These are phyloP conservation scores for Cepaea nemoralis DNA, from an alignment of 1,140 invertebrate genomes.

Conservation along the genomic window DNA sequence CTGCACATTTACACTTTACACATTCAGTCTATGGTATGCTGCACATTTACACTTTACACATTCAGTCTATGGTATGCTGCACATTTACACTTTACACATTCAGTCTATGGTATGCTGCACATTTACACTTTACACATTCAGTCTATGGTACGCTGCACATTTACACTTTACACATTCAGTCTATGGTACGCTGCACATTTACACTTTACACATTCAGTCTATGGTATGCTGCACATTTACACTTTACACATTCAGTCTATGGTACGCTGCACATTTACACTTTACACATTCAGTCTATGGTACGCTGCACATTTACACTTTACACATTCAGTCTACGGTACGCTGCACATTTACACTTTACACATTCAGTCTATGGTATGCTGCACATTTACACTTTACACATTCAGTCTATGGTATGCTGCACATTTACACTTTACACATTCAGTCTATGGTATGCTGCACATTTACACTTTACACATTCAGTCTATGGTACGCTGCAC, in stretches of 20 bases:
- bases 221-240: too few relatives aligned
- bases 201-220: conserved; percentile 27
- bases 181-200: too few relatives aligned
- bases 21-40: not conserved
- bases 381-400: too few relatives aligned
- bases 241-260: conserved; percentile 30
- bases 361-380: conserved; percentile 33
- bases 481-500: conserved; percentile 34
- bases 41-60: not conserved
- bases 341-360: too few relatives aligned
- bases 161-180: conserved; percentile 27
- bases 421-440: too few relatives aligned
- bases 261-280: too few relatives aligned
- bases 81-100: not conserved
- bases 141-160: conserved; percentile 35
- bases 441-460: conserved; percentile 35
- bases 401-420: conserved; percentile 35
- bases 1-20: not conserved
- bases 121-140: conserved; percentile 17
- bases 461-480: too few relatives aligned
- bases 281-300: conserved; percentile 32
- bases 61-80: not conserved
- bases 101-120: not conserved
- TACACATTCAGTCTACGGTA: conserved; percentile 32
- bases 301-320: too few relatives aligned